Percentiles rank a stretch among this genome's conserved stretches.
These are phyloP conservation scores for Sakesphorus luctuosus DNA, from an alignment of 2,113 vertebrate species.

Conservation along the genomic window DNA sequence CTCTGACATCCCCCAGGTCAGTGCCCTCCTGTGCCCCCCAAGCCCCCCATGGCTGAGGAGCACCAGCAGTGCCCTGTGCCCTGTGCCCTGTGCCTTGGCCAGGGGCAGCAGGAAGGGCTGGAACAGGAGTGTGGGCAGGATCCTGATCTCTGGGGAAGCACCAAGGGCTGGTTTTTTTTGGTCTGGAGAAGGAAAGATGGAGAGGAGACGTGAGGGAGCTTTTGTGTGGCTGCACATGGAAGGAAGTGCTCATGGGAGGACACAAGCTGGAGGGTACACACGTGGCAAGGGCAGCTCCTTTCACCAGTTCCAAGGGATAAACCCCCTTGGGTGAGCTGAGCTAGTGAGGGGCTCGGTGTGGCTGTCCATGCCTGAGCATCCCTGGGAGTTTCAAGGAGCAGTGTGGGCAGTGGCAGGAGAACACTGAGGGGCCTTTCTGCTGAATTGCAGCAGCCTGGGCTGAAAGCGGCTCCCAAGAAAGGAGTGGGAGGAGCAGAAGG, in stretches of 20 bases:
- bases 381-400: not conserved
- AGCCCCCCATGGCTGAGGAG: accelerated
- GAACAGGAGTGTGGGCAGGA: not conserved
- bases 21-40: not conserved
- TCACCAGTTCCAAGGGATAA: not conserved
- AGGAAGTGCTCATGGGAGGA: not conserved
- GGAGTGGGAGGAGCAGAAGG: not conserved
- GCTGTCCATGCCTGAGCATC: not conserved
- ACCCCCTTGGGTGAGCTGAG: not conserved
- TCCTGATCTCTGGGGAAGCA: not conserved
- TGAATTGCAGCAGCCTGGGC: not conserved
- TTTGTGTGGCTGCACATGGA: accelerated
- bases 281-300: not conserved
- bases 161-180: not conserved
- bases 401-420: accelerated
- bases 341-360: accelerated
- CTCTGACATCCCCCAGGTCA: not conserved
- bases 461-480: not conserved
- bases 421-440: not conserved
- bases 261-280: not conserved
- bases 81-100: not conserved
- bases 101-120: accelerated
- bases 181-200: not conserved
- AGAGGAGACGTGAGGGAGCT: not conserved
- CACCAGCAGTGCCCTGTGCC: not conserved